Evolutionary conservation across 2,797 vertebrate species (phyloP).

Genomic region (Darevskia nairensis): DNA sequence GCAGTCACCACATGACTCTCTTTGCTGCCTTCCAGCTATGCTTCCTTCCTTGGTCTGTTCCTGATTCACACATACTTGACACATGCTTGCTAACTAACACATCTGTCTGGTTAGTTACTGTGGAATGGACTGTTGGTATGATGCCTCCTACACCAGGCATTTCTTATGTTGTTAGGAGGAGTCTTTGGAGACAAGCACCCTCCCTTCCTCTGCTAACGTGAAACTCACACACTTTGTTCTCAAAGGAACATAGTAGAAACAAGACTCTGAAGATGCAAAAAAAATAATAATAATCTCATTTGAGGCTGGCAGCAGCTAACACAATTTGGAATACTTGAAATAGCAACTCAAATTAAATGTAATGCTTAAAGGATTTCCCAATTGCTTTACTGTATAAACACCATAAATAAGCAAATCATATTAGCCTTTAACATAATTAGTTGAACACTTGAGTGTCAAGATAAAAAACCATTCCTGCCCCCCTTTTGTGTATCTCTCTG

Average conservation of each 20-base stretch:
- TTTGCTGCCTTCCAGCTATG: too few relatives aligned
- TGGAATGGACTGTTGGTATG: too few relatives aligned
- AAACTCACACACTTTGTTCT: background rate
- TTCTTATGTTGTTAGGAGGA: background rate
- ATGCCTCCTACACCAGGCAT: too few relatives aligned
- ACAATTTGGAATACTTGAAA: constrained; percentile 27
- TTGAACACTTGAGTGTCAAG: constrained; percentile 9
- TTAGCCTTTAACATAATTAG: constrained; percentile 37
- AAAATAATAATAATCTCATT: background rate
- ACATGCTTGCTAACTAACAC: too few relatives aligned
- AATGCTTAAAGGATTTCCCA: constrained; percentile 38
- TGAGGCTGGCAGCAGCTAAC: background rate
- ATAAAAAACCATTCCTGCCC: background rate
- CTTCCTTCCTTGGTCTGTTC: too few relatives aligned
- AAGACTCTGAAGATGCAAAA: constrained; percentile 7
- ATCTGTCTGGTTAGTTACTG: too few relatives aligned
- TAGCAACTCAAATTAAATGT: constrained; percentile 24
- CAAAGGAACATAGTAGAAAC: background rate
- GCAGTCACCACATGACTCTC: too few relatives aligned
- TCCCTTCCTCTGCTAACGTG: background rate
- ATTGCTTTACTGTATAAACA: constrained; percentile 31
- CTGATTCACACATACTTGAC: too few relatives aligned
- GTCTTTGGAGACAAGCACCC: background rate
- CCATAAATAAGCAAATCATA: constrained; percentile 38
- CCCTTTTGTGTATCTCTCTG: background rate